Evolutionary conservation across 1,140 invertebrate genomes (phyloP), one percentile per base, ranked within the genome.

Genomic region (Phortica variegata): DNA sequence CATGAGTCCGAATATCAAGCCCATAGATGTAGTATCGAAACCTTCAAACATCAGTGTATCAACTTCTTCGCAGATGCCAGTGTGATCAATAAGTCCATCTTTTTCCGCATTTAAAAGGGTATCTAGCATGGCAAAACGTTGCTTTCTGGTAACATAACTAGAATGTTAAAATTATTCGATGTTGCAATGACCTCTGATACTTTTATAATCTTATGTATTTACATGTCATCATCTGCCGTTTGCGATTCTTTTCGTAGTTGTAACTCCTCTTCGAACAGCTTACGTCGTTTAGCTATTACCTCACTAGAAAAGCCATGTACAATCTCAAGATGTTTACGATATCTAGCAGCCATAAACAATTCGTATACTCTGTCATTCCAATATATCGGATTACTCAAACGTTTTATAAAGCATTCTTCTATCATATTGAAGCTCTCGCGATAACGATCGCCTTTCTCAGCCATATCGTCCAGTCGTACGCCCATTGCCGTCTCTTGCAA

Each of bases 401-500:
- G 60, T 17, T 43, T 42, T 3, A 72, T 42, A 21, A 73, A 66
- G 7, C 43, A 47, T 31, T 62, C 54, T 21, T 73, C 72, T 16
- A 73, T 60, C 51, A 48, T 53, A 5, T 49, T 40, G 15, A 76
- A 62, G 39, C 56, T 66, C 1, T 54, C 41, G 2, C 73, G 58
- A 56, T 76, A 76, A 1, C 53, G 45, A 47, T 75, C 60, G 0
- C 65, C 61, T 8, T 68, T 54, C 38, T 72, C 59, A 2, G 61
- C 55, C 52, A 68, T 61, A 1, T 48, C 26, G 16, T 44, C 39
- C 20, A 60, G 20, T 48, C 80, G 79, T 15, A 79, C 82, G 2
- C 88, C 89, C 87, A 91, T 89, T 15, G 87, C 86, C 21, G 87
- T 86, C 76, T 91, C 87, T 87, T n/a, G n/a, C n/a, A n/a, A n/a